A percentile compares a stretch with the other conserved stretches of the same genome.
Conservation (phyloP, 2,888 invertebrate species). For the Steinernema hermaphroditum region DNA sequence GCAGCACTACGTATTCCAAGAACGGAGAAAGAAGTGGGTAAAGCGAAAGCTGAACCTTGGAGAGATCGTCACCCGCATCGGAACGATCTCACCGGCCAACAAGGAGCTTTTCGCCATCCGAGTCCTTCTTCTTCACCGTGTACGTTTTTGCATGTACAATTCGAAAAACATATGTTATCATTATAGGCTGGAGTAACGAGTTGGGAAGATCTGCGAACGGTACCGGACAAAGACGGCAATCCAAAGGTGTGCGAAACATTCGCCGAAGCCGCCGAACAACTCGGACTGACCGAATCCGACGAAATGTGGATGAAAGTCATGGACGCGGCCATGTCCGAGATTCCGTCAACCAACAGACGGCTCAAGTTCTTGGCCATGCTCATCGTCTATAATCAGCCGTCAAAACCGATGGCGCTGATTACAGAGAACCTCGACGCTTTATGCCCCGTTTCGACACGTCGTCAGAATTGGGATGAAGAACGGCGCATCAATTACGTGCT, state of each 20-base stretch:
- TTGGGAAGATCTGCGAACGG: background rate
- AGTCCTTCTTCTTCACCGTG: background rate
- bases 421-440: background rate
- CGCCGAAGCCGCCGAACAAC: background rate
- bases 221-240: background rate
- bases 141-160: background rate
- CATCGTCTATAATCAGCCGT: background rate
- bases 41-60: background rate
- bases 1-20: background rate
- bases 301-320: background rate
- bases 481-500: background rate
- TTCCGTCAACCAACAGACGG: background rate
- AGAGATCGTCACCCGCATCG: background rate
- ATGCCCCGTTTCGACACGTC: background rate
- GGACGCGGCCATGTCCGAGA: background rate
- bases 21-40: slow-evolving; percentile 4
- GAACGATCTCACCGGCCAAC: background rate
- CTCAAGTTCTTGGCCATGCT: background rate
- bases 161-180: background rate
- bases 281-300: background rate
- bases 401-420: background rate
- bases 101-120: slow-evolving; percentile 28
- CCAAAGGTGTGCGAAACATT: background rate
- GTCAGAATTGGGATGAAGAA: background rate
- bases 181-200: background rate